Percentiles rank a stretch among this genome's conserved stretches.
Evolutionary conservation across 2,797 vertebrate species (phyloP).

Genomic region (Sebastes wilsoni): DNA sequence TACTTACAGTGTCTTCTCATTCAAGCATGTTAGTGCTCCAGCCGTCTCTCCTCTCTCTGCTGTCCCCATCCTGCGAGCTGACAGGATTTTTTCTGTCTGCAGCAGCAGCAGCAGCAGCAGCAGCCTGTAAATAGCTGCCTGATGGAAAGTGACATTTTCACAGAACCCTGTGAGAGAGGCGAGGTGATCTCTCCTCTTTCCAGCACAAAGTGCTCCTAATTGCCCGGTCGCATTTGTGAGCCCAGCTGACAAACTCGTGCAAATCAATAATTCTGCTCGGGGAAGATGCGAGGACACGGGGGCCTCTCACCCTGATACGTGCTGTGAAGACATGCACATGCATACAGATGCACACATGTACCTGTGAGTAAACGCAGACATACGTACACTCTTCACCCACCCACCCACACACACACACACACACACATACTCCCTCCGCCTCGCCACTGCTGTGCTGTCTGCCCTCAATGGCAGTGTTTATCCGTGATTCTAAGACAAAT

Average conservation of each 20-base stretch:
- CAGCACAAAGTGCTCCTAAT: slow-evolving; percentile 80
- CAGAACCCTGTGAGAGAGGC: slow-evolving; percentile 68
- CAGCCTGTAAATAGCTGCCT: slow-evolving; percentile 76
- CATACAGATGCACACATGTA: slow-evolving; percentile 4
- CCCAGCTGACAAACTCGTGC: slow-evolving; percentile 78
- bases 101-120: slow-evolving; percentile 55
- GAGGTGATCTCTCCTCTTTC: slow-evolving; percentile 76
- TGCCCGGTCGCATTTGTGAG: slow-evolving; percentile 79
- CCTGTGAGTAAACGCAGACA: not conserved
- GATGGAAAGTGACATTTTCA: slow-evolving; percentile 85
- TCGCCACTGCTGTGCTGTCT: slow-evolving; percentile 27
- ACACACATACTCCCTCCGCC: not conserved
- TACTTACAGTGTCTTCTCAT: slow-evolving; percentile 2
- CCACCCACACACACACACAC: too few relatives aligned
- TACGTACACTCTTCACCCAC: not conserved
- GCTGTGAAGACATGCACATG: slow-evolving; percentile 23
- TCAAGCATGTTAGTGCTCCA: slow-evolving; percentile 37
- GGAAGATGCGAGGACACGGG: slow-evolving; percentile 41
- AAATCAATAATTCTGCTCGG: slow-evolving; percentile 80
- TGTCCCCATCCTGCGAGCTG: slow-evolving; percentile 29
- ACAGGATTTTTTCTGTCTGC: slow-evolving; percentile 37
- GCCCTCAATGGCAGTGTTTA: slow-evolving; percentile 79
- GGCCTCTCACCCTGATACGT: slow-evolving; percentile 26
- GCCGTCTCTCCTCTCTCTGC: slow-evolving; percentile 20
- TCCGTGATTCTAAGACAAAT: slow-evolving; percentile 78